Base-by-base conservation (phyloP, 2,797 vertebrate genomes). In the Chelonia mydas region DNA sequence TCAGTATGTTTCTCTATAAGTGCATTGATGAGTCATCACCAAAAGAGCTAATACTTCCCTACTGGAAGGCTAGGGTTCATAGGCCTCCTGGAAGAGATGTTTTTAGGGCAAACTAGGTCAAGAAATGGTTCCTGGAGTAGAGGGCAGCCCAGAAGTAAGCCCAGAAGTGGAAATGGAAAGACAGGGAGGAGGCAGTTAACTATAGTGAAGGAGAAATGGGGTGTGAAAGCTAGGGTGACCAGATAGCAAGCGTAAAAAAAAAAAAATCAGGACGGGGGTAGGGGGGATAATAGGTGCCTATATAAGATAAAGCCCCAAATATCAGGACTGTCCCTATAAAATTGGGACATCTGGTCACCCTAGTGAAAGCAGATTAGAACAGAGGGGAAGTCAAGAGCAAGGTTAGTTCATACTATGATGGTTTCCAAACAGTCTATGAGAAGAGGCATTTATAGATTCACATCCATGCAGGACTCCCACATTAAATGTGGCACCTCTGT, bases 401-500 rank as follows among this genome's bases (percentile, higher is more conserved):
- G 6, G 41, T 45, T 76, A 47, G 23, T 76, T 76, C 72, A 47
- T 28, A 76, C 41, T 13, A 47, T 45, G 11, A 76, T 77, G 45
- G 74, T 49, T 49, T 77, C 27, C 74, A 77, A 47, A 17, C 27
- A 27, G 27, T 15, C 27, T 77, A 41, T 74, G 68, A 25, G 10
- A 27, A 77, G 45, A 49, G 15, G 12, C 74, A 49, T 49, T 77
- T 49, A 77, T 17, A 77, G 28, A 47, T 25, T 76, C 45, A 77
- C 13, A 49, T 31, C 45, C 13, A 78, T 59, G 83, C 61, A 11
- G 49, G 83, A 55, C 16, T 93, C 47, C 50, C 65, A 37, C 9
- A 51, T 92, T 86, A 84, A 81, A 92, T 92, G 59, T 16, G 50
- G 17, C 49, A 23, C 78, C 53, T 86, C 91, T 91, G 19, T 86